These are phyloP conservation scores for Chloromyia formosa DNA, from an alignment of 2,888 invertebrate genomes.

Conservation along the genomic window DNA sequence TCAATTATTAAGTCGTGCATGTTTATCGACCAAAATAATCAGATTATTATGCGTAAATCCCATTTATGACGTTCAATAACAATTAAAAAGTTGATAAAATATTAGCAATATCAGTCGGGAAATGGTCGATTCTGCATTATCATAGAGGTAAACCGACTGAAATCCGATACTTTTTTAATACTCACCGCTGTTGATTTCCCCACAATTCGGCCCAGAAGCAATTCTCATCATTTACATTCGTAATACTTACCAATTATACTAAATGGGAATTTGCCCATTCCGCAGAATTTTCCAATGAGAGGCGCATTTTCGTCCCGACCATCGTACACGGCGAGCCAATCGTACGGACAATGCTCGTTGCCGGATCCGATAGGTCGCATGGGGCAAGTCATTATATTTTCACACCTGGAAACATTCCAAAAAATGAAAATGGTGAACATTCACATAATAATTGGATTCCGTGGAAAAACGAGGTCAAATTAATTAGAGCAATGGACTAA, in stretches of 20 bases:
- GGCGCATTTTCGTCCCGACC: slow-evolving; percentile 88
- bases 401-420: slow-evolving; percentile 69
- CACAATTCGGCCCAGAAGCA: too few species aligned
- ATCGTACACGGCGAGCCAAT: slow-evolving; percentile 89
- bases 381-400: slow-evolving; percentile 94
- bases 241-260: slow-evolving; percentile 78
- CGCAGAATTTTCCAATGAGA: slow-evolving; percentile 90
- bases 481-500: slow-evolving; percentile 23
- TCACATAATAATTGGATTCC: not conserved
- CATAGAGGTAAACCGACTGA: too few species aligned
- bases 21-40: too few species aligned
- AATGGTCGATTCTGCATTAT: too few species aligned
- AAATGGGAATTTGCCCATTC: slow-evolving; percentile 93
- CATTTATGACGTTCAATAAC: too few species aligned
- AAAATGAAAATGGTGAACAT: slow-evolving; percentile 21
- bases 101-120: too few species aligned
- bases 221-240: too few species aligned
- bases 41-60: too few species aligned
- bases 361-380: slow-evolving; percentile 91
- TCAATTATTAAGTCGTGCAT: too few species aligned
- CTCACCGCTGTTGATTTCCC: too few species aligned
- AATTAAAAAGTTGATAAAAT: too few species aligned
- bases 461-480: slow-evolving; percentile 11
- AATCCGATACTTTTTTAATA: too few species aligned
- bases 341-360: slow-evolving; percentile 87